Conservation (phyloP, 2,888 invertebrate genomes). For the Calameuta idolon region DNA sequence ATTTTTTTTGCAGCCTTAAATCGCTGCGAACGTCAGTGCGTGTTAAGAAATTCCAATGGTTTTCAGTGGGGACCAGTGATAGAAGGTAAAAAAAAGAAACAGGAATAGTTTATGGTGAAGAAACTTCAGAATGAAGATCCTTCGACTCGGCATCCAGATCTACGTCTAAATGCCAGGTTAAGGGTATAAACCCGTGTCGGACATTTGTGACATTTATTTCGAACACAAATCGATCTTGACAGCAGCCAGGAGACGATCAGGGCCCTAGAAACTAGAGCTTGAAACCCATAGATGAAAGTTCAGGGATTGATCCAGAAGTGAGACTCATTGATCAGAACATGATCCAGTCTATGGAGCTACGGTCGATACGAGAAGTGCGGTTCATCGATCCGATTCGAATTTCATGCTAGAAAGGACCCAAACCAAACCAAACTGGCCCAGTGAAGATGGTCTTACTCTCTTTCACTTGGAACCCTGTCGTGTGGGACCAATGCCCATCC, state of each 20-base stretch:
- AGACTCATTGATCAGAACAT: background rate
- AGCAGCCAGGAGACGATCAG: background rate
- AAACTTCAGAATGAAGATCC: background rate
- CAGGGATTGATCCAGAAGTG: background rate
- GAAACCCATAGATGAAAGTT: background rate
- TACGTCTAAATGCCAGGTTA: background rate
- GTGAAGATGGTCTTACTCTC: slow-evolving; percentile 14
- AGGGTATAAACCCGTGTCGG: background rate
- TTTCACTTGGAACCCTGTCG: slow-evolving; percentile 18
- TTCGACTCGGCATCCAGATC: background rate
- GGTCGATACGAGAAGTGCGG: slow-evolving; percentile 32
- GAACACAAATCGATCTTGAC: background rate
- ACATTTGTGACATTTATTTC: slow-evolving; percentile 8
- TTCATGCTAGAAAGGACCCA: slow-evolving; percentile 15
- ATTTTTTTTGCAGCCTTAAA: background rate
- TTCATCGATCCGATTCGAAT: slow-evolving; percentile 36
- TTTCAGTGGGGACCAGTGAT: background rate
- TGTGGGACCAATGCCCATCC: slow-evolving; percentile 16
- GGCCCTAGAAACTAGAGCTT: background rate
- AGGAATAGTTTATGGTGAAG: background rate
- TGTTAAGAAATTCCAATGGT: background rate
- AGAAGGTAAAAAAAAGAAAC: background rate
- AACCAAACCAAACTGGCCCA: slow-evolving; percentile 5
- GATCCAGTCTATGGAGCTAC: background rate
- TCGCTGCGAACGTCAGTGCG: background rate